Evolutionary conservation across 2,797 vertebrate genomes (phyloP).

Genomic region (Adelosebastes latens): DNA sequence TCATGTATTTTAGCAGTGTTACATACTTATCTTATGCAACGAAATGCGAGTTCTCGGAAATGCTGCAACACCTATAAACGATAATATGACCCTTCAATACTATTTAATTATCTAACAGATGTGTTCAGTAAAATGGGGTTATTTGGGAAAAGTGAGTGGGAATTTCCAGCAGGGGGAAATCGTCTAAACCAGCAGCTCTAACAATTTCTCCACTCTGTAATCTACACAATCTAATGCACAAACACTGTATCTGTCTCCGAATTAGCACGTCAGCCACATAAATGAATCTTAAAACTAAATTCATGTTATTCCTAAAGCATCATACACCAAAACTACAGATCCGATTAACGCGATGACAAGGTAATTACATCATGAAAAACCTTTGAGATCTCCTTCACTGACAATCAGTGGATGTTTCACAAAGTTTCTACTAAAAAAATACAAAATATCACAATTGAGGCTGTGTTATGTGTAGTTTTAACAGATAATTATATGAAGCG

Average conservation of each 20-base stretch:
- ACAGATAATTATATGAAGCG: background rate
- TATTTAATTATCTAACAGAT: background rate
- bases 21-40: background rate
- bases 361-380: background rate
- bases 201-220: constrained; percentile 27
- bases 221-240: constrained; percentile 10
- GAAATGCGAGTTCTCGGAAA: background rate
- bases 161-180: constrained; percentile 13
- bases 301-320: background rate
- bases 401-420: background rate
- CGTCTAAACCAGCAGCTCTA: constrained; percentile 3
- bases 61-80: background rate
- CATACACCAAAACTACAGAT: background rate
- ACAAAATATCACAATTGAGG: background rate
- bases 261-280: constrained; percentile 6
- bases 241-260: background rate
- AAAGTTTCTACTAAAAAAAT: background rate
- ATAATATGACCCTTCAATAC: background rate
- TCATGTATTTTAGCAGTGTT: background rate
- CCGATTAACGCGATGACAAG: background rate
- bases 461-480: background rate
- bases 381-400: background rate
- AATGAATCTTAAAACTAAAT: background rate
- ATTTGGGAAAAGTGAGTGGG: background rate
- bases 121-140: background rate